These are phyloP conservation scores for Pangasianodon gigas DNA, from an alignment of 2,113 vertebrate genomes.

Conservation along the genomic window DNA sequence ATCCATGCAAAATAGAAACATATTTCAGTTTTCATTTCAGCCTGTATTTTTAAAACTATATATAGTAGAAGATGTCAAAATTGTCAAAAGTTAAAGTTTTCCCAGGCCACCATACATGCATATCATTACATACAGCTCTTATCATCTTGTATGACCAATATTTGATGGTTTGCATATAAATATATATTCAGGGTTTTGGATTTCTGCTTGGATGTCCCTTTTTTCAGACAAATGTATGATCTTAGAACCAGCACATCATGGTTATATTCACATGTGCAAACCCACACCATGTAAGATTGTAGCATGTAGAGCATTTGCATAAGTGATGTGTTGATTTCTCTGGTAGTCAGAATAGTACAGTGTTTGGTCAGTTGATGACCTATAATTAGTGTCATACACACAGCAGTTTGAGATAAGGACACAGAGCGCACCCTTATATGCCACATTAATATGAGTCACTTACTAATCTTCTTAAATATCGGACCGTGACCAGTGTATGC, in stretches of 20 bases:
- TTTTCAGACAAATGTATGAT: neutral
- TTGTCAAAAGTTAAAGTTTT: neutral
- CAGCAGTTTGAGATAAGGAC: neutral
- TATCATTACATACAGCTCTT: neutral
- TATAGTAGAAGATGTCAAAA: neutral
- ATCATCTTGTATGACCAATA: neutral
- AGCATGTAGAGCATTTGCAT: neutral
- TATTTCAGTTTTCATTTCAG: neutral
- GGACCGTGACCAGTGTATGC: neutral
- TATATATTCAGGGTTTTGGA: neutral
- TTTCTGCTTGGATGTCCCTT: neutral
- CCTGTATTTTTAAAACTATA: too few species aligned
- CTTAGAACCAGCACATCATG: neutral
- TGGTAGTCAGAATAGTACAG: neutral
- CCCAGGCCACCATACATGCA: neutral
- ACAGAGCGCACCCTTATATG: neutral
- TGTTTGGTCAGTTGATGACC: neutral
- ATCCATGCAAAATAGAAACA: neutral
- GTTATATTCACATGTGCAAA: neutral
- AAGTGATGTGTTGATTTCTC: neutral
- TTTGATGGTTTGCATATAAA: neutral
- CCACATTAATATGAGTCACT: neutral
- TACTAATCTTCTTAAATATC: neutral
- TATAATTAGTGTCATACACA: neutral
- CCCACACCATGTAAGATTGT: neutral